These are phyloP conservation scores for Pantherophis alleghaniensis DNA, from an alignment of 2,797 vertebrate genomes.

Conservation along the genomic window DNA sequence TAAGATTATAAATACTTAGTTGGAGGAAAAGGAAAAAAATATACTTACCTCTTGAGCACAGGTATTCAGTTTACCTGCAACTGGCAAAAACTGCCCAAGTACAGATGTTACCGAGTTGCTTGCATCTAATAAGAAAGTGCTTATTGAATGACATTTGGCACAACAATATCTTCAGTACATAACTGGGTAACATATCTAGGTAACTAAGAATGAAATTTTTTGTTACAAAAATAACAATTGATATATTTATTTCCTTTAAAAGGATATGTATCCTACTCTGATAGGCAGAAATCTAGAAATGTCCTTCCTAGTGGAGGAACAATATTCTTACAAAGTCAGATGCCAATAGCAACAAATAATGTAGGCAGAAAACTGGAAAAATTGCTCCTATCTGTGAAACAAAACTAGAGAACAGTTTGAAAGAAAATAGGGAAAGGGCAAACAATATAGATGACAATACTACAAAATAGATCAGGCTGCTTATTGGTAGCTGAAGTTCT, in stretches of 20 bases:
- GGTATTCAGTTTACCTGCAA: slow-evolving; percentile 58
- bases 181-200: not conserved
- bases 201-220: not conserved
- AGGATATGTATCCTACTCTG: not conserved
- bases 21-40: not conserved
- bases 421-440: not conserved
- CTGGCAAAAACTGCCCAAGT: slow-evolving; percentile 58
- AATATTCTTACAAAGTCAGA: not conserved
- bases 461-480: not conserved
- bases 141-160: not conserved
- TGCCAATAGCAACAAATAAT: not conserved
- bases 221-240: not conserved
- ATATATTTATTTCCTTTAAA: not conserved
- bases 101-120: slow-evolving; percentile 48
- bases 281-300: not conserved
- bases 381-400: not conserved
- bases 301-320: not conserved
- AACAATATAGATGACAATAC: not conserved
- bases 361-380: not conserved
- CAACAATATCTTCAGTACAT: not conserved
- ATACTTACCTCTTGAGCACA: slow-evolving; percentile 63
- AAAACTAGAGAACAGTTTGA: not conserved
- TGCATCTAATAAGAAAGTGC: slow-evolving; percentile 25
- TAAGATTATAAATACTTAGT: not conserved
- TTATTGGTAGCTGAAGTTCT: not conserved